Evolutionary conservation across 2,113 vertebrate species (phyloP), one percentile per base, ranked within the genome.

Genomic region (Malaclemys terrapin): DNA sequence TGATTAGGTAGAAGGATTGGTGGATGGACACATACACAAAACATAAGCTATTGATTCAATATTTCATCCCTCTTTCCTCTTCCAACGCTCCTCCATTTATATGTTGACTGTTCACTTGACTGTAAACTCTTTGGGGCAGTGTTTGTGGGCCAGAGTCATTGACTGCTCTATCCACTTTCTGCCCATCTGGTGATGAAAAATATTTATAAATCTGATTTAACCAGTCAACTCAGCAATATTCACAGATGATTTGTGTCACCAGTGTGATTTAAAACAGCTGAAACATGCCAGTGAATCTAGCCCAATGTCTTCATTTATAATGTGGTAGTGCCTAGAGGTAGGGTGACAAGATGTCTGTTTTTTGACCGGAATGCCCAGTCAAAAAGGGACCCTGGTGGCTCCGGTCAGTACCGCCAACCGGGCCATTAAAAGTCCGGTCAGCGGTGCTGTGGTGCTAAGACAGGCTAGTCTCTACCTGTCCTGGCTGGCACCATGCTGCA

Each of bases 151-250:
- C 19, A 42, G 65, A 8, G 85, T 94, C 90, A 65, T 50, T 50
- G 22, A 57, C 87, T 89, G 4, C 1, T 91, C 91, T 87, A 91
- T 85, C 91, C n/a, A 76, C 13, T 54, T 92, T 59, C 88, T n/a
- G 85, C 42, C 81, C 87, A 59, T 84, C 4, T 56, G 76, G 4
- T 69, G 29, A 20, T 56, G 11, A 85, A 29, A 91, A 75, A 85
- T 93, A 91, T 94, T 62, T 72, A 38, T 87, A 90, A 89, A 80
- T 83, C 19, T 82, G 82, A 87, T 93, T 91, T 90, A 91, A 10
- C 5, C 59, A 90, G 10, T 50, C 87, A 79, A 22, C 10, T 49
- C 59, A 84, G 54, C 3, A 49, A 25, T 12, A 86, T 95, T 89
- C 89, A 24, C 45, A 81, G 78, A 81, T 91, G 9, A 5, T 95